Evolutionary conservation across 2,113 vertebrate genomes (phyloP).

Genomic region (Cynocephalus volans): DNA sequence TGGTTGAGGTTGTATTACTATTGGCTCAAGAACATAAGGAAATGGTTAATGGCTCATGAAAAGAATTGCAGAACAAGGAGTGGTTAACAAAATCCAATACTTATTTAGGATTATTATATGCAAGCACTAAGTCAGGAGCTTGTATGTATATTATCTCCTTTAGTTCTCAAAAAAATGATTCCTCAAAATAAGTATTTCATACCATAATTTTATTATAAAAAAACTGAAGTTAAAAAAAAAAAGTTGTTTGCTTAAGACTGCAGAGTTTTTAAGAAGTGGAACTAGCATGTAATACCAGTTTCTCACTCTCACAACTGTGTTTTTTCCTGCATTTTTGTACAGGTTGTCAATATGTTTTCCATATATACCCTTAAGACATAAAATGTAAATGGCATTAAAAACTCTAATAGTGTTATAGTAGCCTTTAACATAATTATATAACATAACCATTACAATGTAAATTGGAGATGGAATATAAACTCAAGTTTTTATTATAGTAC

Average conservation of each 20-base stretch:
- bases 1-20: background rate
- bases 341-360: background rate
- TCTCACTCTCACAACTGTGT: background rate
- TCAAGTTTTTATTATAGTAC: background rate
- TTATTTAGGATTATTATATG: background rate
- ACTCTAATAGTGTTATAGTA: background rate
- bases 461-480: background rate
- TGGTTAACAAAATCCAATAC: background rate
- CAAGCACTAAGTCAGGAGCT: background rate
- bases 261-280: background rate
- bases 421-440: background rate
- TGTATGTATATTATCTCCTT: background rate
- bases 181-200: background rate
- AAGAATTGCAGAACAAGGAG: background rate
- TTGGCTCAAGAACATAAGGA: background rate
- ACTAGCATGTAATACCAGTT: background rate
- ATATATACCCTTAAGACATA: background rate
- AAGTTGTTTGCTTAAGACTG: background rate
- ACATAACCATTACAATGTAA: background rate
- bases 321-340: background rate
- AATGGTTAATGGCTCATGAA: background rate
- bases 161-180: background rate
- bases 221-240: background rate
- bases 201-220: background rate
- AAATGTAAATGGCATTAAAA: background rate